Evolutionary conservation across 2,888 invertebrate genomes (phyloP), one percentile per base, ranked within the genome.

Genomic region (Pimpla rufipes): DNA sequence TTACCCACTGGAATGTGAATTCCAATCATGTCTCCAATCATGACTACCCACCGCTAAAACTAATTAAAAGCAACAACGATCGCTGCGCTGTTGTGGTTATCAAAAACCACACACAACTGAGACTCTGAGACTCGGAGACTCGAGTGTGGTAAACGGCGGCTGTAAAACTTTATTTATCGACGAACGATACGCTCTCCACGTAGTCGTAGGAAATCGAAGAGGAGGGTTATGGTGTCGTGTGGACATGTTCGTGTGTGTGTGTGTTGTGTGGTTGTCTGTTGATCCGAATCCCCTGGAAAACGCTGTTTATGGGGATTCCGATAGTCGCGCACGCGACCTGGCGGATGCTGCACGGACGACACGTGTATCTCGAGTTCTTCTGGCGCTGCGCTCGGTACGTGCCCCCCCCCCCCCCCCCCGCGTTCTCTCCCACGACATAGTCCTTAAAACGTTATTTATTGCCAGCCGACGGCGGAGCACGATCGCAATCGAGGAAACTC

Each of bases 361-460:
- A 71, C 70, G 40, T 71, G 70, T 71, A 71, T 71, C 42, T 29
- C 70, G 11, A 10, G 5, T 16, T 13, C 10, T 21, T 55, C 23
- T 23, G 21, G 7, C n/a, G 23, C 55, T 18, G 23, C 11, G 13
- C 16, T 37, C 35, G 59, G 59, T 59, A 37, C 55, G 47, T 67
- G 47, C 42, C 40, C n/a, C 1, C 55, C 21, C 21, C 23, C 23
- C n/a, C n/a, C n/a, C n/a, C n/a, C n/a, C n/a, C n/a, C n/a, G n/a
- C n/a, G n/a, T n/a, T n/a, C n/a, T n/a, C n/a, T 18, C 16, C 10
- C 13, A 21, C 40, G 55, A 71, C 55, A 55, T 18, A 52, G 50
- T 64, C 64, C 50, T 75, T 75, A 75, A 64, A 75, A 75, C 21
- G 37, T 64, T 64, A 64, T 75, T 75, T 75, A 75, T 64, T 11